Percentiles rank a stretch among this genome's conserved stretches.
Conservation (phyloP, 2,113 vertebrate genomes). For the Maccullochella peelii region DNA sequence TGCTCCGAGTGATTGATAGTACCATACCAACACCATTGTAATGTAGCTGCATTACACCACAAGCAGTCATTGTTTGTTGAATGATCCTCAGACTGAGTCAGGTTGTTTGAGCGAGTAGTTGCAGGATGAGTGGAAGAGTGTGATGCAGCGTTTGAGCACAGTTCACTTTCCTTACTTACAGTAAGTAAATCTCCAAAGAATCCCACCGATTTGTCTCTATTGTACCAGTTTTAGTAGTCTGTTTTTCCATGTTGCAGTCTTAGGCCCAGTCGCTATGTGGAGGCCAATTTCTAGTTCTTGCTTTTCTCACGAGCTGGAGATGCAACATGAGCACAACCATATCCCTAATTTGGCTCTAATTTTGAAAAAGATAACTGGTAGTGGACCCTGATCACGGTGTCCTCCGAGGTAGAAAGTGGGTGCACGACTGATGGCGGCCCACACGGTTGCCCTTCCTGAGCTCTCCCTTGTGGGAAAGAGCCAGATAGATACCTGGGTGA, state of each 20-base stretch:
- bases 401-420: constrained; percentile 79
- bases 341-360: background rate
- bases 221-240: background rate
- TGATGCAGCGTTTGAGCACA: background rate
- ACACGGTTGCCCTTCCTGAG: constrained; percentile 68
- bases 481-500: constrained; percentile 73
- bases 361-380: background rate
- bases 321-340: background rate
- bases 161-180: background rate
- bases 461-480: constrained; percentile 75
- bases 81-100: background rate
- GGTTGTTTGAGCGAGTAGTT: background rate
- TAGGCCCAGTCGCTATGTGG: background rate
- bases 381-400: background rate
- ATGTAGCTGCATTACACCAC: background rate
- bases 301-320: background rate
- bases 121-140: constrained; percentile 2
- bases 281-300: background rate
- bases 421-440: constrained; percentile 64
- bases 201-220: background rate
- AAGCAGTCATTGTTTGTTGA: background rate
- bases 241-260: background rate
- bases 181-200: background rate
- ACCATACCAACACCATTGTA: too few relatives aligned
- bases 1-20: background rate